Base-by-base conservation (phyloP, 92 coral and sea anemone genomes). In the Muricea muricata region DNA sequence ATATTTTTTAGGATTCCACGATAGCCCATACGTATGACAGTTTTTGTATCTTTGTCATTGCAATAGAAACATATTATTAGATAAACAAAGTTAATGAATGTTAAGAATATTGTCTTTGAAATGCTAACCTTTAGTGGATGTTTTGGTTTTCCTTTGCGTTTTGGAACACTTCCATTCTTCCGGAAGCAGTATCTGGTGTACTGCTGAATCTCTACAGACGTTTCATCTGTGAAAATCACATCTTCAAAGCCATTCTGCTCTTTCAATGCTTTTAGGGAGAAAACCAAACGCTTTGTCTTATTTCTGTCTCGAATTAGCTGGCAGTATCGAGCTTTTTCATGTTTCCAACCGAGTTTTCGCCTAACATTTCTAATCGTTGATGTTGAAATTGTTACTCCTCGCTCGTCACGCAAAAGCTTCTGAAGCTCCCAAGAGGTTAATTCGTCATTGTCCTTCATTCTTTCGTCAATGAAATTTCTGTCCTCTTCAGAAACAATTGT, bases 301-400 rank as follows among this genome's bases (percentile, higher is more conserved):
- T 65, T 65, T 28, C 35, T 65, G 6, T 65, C 73, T 6, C 73
- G 73, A 24, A 65, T 65, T 8, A 65, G 35, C 37, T 65, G 73
- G 73, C 73, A 65, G 42, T 65, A 65, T 65, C 73, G 73, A 28
- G 73, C 42, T n/a, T n/a, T n/a, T n/a, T n/a, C n/a, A n/a, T n/a
- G n/a, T n/a, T n/a, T n/a, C n/a, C n/a, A n/a, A n/a, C n/a, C n/a
- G n/a, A n/a, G n/a, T n/a, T n/a, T n/a, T 65, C 73, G 73, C 25
- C 73, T 65, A 3, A 26, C 73, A n/a, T 33, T 28, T 33, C 73
- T 7, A 8, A 65, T 65, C 33, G 73, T 65, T 28, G 73, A 28
- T 28, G 73, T 28, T 4, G 73, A 65, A 28, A 65, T 13, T 7
- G 7, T 65, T 33, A 65, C 73, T 13, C 73, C 20, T 6, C 73